phyloP scores from a whole-genome alignment of 2,888 invertebrate species.

The Anoncus sp. region DNA sequence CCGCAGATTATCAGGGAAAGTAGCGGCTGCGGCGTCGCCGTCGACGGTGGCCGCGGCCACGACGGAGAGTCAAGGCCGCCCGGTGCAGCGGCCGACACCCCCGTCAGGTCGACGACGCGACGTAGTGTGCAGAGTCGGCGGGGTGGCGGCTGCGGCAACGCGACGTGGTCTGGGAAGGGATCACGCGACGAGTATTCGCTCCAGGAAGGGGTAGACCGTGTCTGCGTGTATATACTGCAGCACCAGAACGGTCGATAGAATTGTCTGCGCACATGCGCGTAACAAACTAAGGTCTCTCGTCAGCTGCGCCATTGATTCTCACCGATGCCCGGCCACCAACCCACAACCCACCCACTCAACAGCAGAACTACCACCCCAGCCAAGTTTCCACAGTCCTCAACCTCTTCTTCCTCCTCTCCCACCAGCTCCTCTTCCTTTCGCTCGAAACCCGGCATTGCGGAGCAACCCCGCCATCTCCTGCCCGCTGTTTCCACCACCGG shows the following conservation, averaged over 20 bases:
- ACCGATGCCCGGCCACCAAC: constrained; percentile 63
- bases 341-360: constrained; percentile 52
- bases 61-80: constrained; percentile 80
- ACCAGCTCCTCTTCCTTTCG: constrained; percentile 59
- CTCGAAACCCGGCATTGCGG: constrained; percentile 46
- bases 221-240: constrained; percentile 76
- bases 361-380: constrained; percentile 45
- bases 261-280: constrained; percentile 82
- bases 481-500: constrained; percentile 49
- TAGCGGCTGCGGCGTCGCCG: constrained; percentile 67
- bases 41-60: constrained; percentile 42
- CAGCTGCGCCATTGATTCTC: constrained; percentile 83
- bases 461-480: constrained; percentile 38
- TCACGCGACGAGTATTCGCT: constrained; percentile 67
- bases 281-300: constrained; percentile 72
- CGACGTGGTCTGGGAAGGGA: constrained; percentile 70
- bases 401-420: constrained; percentile 44
- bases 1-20: constrained; percentile 79
- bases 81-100: constrained; percentile 68
- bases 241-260: constrained; percentile 81
- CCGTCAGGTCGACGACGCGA: constrained; percentile 66
- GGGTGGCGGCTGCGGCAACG: constrained; percentile 63
- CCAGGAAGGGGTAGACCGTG: constrained; percentile 79
- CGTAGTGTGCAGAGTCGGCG: constrained; percentile 51
- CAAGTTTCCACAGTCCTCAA: constrained; percentile 54